Conservation (phyloP, 1,140 invertebrate species). For the Tetramorium alpestre region DNA sequence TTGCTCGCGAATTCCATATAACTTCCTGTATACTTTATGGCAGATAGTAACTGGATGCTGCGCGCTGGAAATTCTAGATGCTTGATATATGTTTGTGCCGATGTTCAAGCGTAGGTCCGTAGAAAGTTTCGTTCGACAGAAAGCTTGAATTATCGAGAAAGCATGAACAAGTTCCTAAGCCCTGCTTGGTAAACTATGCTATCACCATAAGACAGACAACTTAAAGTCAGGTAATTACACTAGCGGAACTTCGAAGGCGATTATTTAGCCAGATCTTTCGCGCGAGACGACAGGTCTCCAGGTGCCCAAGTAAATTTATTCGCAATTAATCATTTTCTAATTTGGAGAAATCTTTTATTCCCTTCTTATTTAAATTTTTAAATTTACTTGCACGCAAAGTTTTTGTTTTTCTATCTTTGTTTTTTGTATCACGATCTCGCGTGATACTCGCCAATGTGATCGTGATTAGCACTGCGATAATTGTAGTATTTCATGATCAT, state of each 20-base stretch:
- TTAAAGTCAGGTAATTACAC: slow-evolving; percentile 47
- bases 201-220: slow-evolving; percentile 13
- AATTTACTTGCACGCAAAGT: neutral
- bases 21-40: slow-evolving; percentile 30
- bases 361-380: slow-evolving; percentile 2
- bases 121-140: slow-evolving; percentile 42
- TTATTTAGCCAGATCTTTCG: slow-evolving; percentile 44
- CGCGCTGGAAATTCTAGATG: slow-evolving; percentile 24
- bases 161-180: slow-evolving; percentile 48
- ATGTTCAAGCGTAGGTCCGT: slow-evolving; percentile 22
- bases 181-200: slow-evolving; percentile 17
- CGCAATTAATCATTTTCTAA: neutral
- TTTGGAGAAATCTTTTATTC: neutral
- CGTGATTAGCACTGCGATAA: neutral
- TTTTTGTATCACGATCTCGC: neutral
- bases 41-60: neutral
- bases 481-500: neutral
- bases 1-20: neutral
- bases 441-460: neutral
- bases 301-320: slow-evolving; percentile 12
- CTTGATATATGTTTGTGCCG: slow-evolving; percentile 42
- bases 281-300: neutral
- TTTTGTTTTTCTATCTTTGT: neutral
- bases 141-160: slow-evolving; percentile 56
- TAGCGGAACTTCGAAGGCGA: neutral